These are phyloP conservation scores for Aporophyla lueneburgensis DNA, from an alignment of 2,888 invertebrate genomes.

Conservation along the genomic window DNA sequence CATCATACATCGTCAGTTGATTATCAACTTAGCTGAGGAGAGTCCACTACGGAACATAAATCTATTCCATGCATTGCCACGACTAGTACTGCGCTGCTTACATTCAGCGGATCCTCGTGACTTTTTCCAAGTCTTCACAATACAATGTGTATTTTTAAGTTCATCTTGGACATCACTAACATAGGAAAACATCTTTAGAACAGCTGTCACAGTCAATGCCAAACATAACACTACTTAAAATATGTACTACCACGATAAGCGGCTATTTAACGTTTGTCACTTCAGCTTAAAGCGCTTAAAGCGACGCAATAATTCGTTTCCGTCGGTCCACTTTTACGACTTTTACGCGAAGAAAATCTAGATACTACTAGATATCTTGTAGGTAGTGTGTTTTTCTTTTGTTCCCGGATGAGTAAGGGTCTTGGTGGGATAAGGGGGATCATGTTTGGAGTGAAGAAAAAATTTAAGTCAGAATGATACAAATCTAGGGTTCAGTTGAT, in stretches of 20 bases:
- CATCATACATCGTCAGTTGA: too few relatives aligned
- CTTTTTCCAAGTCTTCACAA: too few relatives aligned
- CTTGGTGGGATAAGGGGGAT: conserved; percentile 3
- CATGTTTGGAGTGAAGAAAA: not conserved
- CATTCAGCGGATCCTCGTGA: too few relatives aligned
- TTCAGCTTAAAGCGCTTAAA: conserved; percentile 30
- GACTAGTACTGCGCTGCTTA: too few relatives aligned
- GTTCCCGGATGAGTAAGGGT: conserved; percentile 20
- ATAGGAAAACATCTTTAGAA: not conserved
- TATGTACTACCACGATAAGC: conserved; percentile 16
- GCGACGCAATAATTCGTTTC: conserved; percentile 39
- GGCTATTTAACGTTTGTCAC: conserved; percentile 16
- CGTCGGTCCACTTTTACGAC: conserved; percentile 49
- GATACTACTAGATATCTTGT: conserved; percentile 30
- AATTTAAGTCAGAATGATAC: not conserved
- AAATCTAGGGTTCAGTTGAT: not conserved
- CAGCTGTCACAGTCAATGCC: not conserved
- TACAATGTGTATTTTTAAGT: too few relatives aligned
- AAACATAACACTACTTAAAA: conserved; percentile 15
- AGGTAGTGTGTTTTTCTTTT: conserved; percentile 19
- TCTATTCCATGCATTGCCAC: too few relatives aligned
- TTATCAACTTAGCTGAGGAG: too few relatives aligned
- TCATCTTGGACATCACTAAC: not conserved
- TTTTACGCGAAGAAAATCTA: conserved; percentile 45
- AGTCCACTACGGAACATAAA: too few relatives aligned